Conservation (phyloP, 2,113 vertebrate species). For the Trematocara variabile region DNA sequence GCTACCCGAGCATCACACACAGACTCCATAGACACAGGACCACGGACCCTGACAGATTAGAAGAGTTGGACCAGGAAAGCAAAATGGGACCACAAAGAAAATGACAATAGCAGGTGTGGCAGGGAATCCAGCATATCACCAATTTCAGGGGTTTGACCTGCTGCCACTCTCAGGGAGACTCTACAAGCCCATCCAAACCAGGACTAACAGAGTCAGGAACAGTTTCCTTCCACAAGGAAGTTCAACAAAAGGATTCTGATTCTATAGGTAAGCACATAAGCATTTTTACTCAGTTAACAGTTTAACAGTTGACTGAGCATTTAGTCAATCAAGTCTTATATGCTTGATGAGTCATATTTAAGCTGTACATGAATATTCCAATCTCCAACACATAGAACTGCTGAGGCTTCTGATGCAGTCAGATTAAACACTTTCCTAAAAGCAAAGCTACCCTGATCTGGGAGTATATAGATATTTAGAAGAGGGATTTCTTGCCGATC, state of each 20-base stretch:
- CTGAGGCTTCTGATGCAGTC: no score
- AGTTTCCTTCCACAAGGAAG: background rate
- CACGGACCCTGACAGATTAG: background rate
- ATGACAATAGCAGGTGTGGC: background rate
- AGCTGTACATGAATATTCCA: background rate
- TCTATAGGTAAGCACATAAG: background rate
- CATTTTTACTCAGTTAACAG: background rate
- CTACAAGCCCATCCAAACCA: background rate
- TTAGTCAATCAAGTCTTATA: background rate
- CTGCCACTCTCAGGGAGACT: background rate
- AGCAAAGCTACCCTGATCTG: background rate
- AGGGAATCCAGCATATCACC: background rate
- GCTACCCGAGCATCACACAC: no score
- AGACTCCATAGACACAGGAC: no score
- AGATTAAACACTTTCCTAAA: background rate
- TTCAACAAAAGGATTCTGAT: background rate
- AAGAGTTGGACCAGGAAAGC: background rate
- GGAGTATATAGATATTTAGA: background rate
- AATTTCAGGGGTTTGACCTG: background rate
- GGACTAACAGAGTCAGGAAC: background rate
- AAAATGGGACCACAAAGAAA: background rate
- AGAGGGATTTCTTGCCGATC: background rate
- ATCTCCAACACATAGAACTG: background rate
- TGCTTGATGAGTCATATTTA: background rate
- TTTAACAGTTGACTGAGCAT: background rate